Evolutionary conservation across 2,888 invertebrate species (phyloP).

Genomic region (Acrocera orbiculus): DNA sequence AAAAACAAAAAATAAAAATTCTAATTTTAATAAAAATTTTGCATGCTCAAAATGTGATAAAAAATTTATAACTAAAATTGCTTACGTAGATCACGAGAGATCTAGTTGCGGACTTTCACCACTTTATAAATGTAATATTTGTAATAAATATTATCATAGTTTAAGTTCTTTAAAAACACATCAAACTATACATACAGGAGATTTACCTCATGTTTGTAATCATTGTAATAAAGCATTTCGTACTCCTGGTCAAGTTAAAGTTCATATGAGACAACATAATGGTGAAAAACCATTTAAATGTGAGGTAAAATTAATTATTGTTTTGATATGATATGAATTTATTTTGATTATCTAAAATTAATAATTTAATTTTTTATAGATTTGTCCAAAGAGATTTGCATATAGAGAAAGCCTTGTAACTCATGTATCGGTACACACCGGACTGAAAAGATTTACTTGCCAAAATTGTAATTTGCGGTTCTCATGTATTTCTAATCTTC

Average conservation of each 20-base stretch:
- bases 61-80: constrained; percentile 27
- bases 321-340: neutral
- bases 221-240: constrained; percentile 26
- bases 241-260: constrained; percentile 25
- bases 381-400: constrained; percentile 31
- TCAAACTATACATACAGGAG: constrained; percentile 28
- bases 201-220: constrained; percentile 21
- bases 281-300: constrained; percentile 36
- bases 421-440: constrained; percentile 35
- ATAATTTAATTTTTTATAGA: constrained; percentile 15
- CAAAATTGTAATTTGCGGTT: constrained; percentile 34
- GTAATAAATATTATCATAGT: constrained; percentile 30
- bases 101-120: constrained; percentile 31
- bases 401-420: constrained; percentile 35
- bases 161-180: constrained; percentile 32
- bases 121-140: constrained; percentile 26
- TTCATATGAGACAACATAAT: constrained; percentile 31
- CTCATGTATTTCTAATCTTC: constrained; percentile 35
- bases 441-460: constrained; percentile 34
- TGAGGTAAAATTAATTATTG: constrained; percentile 20
- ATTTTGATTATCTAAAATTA: neutral
- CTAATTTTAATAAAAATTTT: constrained; percentile 21
- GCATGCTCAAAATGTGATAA: constrained; percentile 29
- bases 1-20: constrained; percentile 14
- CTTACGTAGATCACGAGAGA: constrained; percentile 30